phyloP scores from a whole-genome alignment of 2,113 vertebrate species.

The Malurus elegans region DNA sequence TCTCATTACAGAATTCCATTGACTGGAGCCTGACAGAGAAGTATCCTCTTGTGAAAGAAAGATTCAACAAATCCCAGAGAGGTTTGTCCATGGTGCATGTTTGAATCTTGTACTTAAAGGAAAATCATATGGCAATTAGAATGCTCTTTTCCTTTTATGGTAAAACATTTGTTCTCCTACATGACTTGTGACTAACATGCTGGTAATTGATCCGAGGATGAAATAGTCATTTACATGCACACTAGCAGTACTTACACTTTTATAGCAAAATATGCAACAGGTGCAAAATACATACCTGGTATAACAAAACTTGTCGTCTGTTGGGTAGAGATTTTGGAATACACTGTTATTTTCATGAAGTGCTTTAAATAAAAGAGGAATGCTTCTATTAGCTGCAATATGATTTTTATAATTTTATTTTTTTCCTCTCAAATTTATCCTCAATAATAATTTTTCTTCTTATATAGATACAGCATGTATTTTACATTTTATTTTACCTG shows the following conservation, averaged over 20 bases:
- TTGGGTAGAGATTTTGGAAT: background rate
- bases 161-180: background rate
- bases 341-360: background rate
- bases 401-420: background rate
- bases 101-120: background rate
- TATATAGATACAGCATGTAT: background rate
- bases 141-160: background rate
- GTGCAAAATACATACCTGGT: background rate
- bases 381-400: background rate
- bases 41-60: background rate
- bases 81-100: background rate
- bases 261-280: background rate
- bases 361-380: background rate
- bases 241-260: background rate
- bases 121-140: background rate
- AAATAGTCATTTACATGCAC: background rate
- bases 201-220: background rate
- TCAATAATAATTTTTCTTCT: background rate
- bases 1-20: background rate
- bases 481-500: background rate
- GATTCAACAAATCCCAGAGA: background rate
- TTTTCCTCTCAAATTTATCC: background rate
- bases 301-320: slow-evolving; percentile 14
- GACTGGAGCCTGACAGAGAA: background rate
- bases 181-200: background rate